A percentile compares a stretch with the other conserved stretches of the same genome.
phyloP scores from a whole-genome alignment of 2,797 vertebrate species.

The Kryptopterus vitreolus region DNA sequence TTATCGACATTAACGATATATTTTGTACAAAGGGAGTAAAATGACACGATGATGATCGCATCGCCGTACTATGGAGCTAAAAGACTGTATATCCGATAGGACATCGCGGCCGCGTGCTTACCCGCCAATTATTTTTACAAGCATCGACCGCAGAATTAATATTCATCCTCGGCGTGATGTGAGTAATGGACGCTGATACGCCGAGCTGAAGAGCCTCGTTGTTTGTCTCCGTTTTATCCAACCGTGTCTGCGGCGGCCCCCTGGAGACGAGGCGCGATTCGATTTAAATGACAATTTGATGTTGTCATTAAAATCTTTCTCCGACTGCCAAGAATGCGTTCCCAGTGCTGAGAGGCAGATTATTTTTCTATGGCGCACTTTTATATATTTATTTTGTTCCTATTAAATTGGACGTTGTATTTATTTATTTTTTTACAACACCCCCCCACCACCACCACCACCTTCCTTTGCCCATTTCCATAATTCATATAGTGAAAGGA shows the following conservation, averaged over 20 bases:
- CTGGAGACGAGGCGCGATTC: conserved; percentile 23
- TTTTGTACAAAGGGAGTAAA: no score
- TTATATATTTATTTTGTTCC: conserved; percentile 7
- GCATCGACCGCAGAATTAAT: background rate
- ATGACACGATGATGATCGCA: no score
- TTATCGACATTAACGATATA: no score
- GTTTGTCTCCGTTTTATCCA: conserved; percentile 22
- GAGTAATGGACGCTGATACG: background rate
- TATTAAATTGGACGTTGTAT: background rate
- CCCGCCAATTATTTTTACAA: background rate
- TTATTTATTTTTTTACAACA: conserved; percentile 35
- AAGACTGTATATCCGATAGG: background rate
- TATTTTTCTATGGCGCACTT: conserved; percentile 9
- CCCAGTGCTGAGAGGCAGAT: conserved; percentile 16
- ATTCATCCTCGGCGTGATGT: background rate
- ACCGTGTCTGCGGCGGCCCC: conserved; percentile 1
- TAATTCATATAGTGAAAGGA: conserved; percentile 10
- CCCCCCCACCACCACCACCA: no score
- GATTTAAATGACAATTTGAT: conserved; percentile 49
- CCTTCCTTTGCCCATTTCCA: conserved; percentile 15
- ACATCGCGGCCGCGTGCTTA: background rate
- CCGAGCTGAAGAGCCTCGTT: background rate
- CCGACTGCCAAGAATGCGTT: background rate
- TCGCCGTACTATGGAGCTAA: no score
- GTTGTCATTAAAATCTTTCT: conserved; percentile 40